Conservation (phyloP, 2,113 vertebrate species). For the Sus scrofa region DNA sequence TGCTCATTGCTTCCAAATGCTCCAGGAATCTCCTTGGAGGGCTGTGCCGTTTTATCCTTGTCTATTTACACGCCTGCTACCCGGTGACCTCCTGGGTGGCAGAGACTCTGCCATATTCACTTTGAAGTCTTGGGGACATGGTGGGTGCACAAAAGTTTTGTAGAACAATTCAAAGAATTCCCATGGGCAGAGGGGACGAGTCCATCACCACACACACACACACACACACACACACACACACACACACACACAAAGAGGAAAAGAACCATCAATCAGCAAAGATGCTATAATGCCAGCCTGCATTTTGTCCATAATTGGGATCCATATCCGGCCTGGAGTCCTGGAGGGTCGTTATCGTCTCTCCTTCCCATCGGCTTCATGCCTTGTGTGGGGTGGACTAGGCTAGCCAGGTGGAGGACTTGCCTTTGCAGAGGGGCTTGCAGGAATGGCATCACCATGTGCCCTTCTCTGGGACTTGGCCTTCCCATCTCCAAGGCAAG, state of each 20-base stretch:
- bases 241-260: not conserved
- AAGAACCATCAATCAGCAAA: not conserved
- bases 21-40: not conserved
- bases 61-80: not conserved
- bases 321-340: not conserved
- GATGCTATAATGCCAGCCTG: not conserved
- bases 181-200: accelerated
- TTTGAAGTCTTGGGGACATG: not conserved
- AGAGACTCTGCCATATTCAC: not conserved
- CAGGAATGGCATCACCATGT: no score
- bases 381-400: accelerated
- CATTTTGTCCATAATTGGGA: not conserved
- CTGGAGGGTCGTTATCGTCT: not conserved
- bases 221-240: no score
- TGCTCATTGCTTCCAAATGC: not conserved
- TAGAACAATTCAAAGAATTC: not conserved
- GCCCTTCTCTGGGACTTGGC: no score
- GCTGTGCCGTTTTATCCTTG: not conserved
- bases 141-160: not conserved
- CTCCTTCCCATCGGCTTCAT: not conserved
- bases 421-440: not conserved
- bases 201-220: no score
- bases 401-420: not conserved
- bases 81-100: not conserved
- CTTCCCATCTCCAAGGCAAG: not conserved